Conservation (phyloP, 1,140 invertebrate species). For the Rhynchophorus ferrugineus region DNA sequence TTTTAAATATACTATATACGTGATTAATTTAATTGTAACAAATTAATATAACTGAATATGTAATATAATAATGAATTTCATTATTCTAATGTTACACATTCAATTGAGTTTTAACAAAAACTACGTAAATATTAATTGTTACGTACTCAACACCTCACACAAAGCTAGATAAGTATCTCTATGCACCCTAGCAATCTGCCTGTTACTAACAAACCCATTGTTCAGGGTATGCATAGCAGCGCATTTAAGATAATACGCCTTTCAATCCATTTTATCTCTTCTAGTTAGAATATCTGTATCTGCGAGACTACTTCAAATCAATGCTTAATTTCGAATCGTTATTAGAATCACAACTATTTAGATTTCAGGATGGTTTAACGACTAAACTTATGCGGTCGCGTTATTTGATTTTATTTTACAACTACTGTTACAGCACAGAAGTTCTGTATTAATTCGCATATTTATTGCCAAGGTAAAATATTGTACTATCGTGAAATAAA, state of each 20-base stretch:
- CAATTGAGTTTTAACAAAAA: too few relatives aligned
- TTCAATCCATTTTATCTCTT: slow-evolving; percentile 20
- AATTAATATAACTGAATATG: too few relatives aligned
- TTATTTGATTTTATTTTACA: slow-evolving; percentile 3
- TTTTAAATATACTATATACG: too few relatives aligned
- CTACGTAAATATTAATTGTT: too few relatives aligned
- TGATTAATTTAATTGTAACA: too few relatives aligned
- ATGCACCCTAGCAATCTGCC: slow-evolving; percentile 11
- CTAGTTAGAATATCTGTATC: slow-evolving; percentile 19
- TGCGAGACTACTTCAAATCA: slow-evolving; percentile 17
- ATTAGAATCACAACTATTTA: slow-evolving; percentile 18
- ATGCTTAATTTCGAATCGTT: slow-evolving; percentile 21
- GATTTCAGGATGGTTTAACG: slow-evolving; percentile 19
- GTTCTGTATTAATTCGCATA: too few relatives aligned
- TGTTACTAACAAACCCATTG: slow-evolving; percentile 23
- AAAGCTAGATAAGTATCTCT: slow-evolving; percentile 1
- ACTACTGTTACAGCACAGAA: too few relatives aligned
- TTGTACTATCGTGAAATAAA: too few relatives aligned
- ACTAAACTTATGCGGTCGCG: slow-evolving; percentile 14
- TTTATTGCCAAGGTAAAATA: too few relatives aligned
- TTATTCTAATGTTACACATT: too few relatives aligned
- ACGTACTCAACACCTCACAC: background rate
- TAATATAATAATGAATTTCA: too few relatives aligned
- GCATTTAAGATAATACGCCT: slow-evolving; percentile 25
- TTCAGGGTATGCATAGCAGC: slow-evolving; percentile 7